Conservation (phyloP, 2,888 invertebrate species). For the Trichogramma dendrolimi region DNA sequence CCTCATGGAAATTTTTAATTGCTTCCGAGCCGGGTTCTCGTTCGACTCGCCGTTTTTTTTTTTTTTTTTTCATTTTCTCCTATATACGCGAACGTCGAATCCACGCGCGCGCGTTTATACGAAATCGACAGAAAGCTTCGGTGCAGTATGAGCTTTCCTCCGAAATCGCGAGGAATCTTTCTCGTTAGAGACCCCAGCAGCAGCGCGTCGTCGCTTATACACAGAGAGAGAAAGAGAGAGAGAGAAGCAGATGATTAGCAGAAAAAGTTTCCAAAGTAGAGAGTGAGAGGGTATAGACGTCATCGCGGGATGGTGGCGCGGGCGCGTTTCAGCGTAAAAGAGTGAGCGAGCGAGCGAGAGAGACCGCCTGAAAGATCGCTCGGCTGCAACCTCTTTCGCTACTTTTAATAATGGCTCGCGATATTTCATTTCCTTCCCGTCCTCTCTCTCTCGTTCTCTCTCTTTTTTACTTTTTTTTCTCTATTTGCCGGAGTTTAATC, state of each 20-base stretch:
- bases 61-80: slow-evolving; percentile 9
- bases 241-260: slow-evolving; percentile 16
- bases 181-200: too few relatives aligned
- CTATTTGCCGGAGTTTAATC: slow-evolving; percentile 2
- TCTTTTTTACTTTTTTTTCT: neutral
- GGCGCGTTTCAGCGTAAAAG: too few relatives aligned
- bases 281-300: neutral
- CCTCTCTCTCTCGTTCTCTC: neutral
- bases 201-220: too few relatives aligned
- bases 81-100: neutral
- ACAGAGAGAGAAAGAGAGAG: neutral
- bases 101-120: too few relatives aligned
- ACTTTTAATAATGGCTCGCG: slow-evolving; percentile 16
- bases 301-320: too few relatives aligned
- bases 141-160: too few relatives aligned
- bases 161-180: too few relatives aligned
- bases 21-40: too few relatives aligned
- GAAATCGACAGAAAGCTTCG: neutral
- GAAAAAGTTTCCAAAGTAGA: slow-evolving; percentile 4
- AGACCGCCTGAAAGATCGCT: slow-evolving; percentile 12
- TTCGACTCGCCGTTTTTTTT: neutral
- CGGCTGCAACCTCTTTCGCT: neutral
- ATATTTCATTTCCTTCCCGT: slow-evolving; percentile 1
- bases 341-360: too few relatives aligned
- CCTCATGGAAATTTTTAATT: too few relatives aligned